Evolutionary conservation across 2,797 vertebrate genomes (phyloP).

Genomic region (Sandelia bainsii): DNA sequence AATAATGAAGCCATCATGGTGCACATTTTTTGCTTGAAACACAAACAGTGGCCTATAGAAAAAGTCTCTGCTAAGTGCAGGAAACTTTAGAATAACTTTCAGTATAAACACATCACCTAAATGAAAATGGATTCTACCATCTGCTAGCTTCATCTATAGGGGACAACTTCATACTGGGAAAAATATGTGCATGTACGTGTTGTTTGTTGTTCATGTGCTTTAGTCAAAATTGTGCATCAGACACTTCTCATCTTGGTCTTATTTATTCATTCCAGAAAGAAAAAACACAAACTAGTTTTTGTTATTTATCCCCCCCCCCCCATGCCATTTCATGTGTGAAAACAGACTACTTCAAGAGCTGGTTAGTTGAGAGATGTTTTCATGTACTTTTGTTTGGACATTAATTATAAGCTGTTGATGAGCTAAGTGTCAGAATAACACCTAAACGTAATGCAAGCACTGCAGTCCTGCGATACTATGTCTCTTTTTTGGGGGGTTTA

Average conservation of each 20-base stretch:
- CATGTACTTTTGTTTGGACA: not conserved
- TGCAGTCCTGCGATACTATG: constrained; percentile 1
- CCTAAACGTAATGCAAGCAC: not conserved
- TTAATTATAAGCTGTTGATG: not conserved
- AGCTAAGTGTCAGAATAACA: not conserved
- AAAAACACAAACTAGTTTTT: not conserved
- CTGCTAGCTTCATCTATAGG: constrained; percentile 57
- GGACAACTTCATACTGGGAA: constrained; percentile 33
- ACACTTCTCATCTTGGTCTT: constrained; percentile 13
- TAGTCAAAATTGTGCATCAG: not conserved
- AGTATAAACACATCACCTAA: constrained; percentile 45
- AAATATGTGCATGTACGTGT: constrained; percentile 15
- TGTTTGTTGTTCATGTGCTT: constrained; percentile 1
- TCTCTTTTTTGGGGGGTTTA: not conserved
- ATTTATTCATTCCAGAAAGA: constrained; percentile 5
- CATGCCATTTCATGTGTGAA: not conserved
- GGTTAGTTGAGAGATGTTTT: not conserved
- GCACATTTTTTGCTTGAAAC: not conserved
- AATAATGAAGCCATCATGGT: constrained; percentile 1
- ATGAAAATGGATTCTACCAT: constrained; percentile 67
- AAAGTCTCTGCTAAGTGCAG: constrained; percentile 26
- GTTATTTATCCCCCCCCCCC: not conserved
- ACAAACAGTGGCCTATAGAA: constrained; percentile 6
- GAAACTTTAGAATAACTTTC: constrained; percentile 44
- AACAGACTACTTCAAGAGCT: not conserved